Evolutionary conservation across 2,888 invertebrate genomes (phyloP).

Genomic region (Drosophila recens): DNA sequence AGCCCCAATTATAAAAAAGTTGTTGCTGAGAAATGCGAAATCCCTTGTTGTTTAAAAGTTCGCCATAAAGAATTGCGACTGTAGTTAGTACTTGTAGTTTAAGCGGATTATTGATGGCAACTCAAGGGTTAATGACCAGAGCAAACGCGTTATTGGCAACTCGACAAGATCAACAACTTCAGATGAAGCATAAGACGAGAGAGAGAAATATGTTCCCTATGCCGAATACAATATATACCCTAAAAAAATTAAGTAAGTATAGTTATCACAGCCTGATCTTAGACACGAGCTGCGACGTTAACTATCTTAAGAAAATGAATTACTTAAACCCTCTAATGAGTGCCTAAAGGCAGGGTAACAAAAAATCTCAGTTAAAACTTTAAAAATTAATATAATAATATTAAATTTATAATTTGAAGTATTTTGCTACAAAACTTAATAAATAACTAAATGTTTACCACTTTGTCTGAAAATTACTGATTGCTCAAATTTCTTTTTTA

Average conservation of each 20-base stretch:
- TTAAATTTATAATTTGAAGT: no score
- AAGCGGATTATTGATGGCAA: constrained; percentile 3
- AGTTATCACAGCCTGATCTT: background rate
- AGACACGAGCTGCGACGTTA: no score
- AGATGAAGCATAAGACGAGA: background rate
- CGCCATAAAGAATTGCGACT: background rate
- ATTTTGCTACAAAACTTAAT: no score
- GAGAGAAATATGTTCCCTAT: background rate
- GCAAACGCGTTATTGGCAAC: constrained; percentile 52
- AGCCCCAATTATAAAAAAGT: background rate
- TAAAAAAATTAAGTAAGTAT: background rate
- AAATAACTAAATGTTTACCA: no score
- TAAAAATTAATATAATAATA: no score
- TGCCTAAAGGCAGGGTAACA: no score
- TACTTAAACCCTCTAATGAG: no score
- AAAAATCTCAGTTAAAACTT: no score
- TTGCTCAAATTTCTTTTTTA: no score
- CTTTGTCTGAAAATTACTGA: no score
- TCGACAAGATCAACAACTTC: constrained; percentile 58
- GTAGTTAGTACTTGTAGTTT: constrained; percentile 9
- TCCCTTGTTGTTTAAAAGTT: background rate
- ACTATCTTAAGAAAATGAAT: no score
- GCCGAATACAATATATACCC: constrained; percentile 1
- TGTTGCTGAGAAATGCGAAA: background rate
- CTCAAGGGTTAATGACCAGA: constrained; percentile 61